Base-by-base conservation (phyloP, 2,797 vertebrate species). In the Gallinago solitaria region DNA sequence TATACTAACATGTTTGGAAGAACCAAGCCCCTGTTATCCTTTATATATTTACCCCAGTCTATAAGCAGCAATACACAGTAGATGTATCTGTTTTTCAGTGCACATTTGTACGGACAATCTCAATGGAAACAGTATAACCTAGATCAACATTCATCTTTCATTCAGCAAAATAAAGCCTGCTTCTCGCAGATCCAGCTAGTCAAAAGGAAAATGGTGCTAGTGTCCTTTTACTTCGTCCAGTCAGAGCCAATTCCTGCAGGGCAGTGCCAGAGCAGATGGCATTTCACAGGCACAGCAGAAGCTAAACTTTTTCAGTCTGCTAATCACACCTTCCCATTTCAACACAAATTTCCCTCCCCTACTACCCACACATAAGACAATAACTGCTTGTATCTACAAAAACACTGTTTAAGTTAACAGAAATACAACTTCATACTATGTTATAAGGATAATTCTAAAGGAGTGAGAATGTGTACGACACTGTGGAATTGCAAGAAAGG, bases 281-380 rank as follows among this genome's bases (percentile, higher is more conserved):
- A n/a, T 94, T 95, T 91, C 89, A 89, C 69, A 75, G 65, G 54
- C 84, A 95, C 78, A 93, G 82, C 81, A 90, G 70, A 71, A 77
- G 53, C 71, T 45, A 25, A 86, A 90, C 33, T 61, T 83, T 61
- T 77, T 50, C 85, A 71, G 61, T 24, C 75, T 71, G 48, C n/a
- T 89, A 79, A 74, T 90, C 74, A 37, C 59, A 96, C 68, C 48
- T 75, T 60, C 71, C 80, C 37, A 27, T 89, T 84, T 84, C 57
- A 87, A 82, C 33, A 81, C 65, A 73, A 65, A 85, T 74, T 80
- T 77, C 64, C 28, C 61, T 77, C 37, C 69, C 23, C 51, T 68
- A 28, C 61, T 59, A 73, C 19, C 21, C 33, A 56, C 30, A n/a
- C 7, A 2, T 41, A 5, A 30, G 37, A 70, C 4, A 6, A 4